phyloP scores from a whole-genome alignment of 2,113 vertebrate genomes.

The Anthoscopus minutus region DNA sequence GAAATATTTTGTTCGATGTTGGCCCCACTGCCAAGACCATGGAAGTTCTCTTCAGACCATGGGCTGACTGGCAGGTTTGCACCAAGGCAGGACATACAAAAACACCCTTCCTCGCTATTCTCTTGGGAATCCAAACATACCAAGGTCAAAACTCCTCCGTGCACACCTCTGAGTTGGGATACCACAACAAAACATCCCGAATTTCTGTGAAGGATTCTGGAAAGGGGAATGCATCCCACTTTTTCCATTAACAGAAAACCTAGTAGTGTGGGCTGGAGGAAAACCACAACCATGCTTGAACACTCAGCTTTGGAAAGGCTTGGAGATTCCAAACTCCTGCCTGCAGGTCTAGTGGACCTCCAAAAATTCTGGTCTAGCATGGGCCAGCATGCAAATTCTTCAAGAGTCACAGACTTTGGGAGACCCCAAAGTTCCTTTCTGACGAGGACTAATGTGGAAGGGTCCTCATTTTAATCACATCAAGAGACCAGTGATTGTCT shows the following conservation, averaged over 20 bases:
- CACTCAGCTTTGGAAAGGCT: neutral
- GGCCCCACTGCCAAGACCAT: neutral
- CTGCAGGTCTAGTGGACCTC: neutral
- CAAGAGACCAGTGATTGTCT: neutral
- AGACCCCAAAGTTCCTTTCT: neutral
- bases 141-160: rapidly evolving
- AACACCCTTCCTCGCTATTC: neutral
- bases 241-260: neutral
- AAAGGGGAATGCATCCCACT: neutral
- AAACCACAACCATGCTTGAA: neutral
- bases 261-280: neutral
- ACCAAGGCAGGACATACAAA: neutral
- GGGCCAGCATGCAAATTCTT: neutral
- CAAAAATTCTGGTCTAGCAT: neutral
- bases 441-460: neutral
- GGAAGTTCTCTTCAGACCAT: neutral
- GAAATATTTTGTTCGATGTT: neutral
- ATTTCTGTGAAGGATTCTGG: neutral
- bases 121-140: rapidly evolving
- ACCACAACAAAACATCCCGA: neutral
- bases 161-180: neutral
- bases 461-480: neutral
- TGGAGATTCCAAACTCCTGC: neutral
- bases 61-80: neutral
- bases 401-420: neutral